Conservation (phyloP, 2,888 invertebrate species). For the Hyppa rectilinea region DNA sequence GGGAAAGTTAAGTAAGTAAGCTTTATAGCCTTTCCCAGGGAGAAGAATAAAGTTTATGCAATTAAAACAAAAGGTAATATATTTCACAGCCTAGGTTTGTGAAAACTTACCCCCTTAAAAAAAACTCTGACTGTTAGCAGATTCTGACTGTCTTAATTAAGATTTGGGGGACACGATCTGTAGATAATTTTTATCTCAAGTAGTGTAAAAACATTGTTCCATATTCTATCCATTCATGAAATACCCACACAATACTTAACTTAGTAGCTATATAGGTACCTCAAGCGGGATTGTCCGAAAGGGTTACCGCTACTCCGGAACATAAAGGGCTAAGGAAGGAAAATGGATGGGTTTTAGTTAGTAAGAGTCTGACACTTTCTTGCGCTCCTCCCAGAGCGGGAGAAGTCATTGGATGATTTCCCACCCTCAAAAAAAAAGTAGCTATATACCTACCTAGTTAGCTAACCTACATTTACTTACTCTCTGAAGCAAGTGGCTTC, state of each 20-base stretch:
- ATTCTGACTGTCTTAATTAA: not conserved
- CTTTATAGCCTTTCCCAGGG: not conserved
- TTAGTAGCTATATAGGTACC: too few species aligned
- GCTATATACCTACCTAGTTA: not conserved
- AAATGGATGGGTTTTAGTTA: too few species aligned
- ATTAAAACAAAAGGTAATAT: too few species aligned
- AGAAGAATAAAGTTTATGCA: not conserved
- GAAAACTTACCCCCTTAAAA: not conserved
- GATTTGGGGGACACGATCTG: not conserved
- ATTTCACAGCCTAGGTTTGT: too few species aligned
- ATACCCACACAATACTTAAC: not conserved
- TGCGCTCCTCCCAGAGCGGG: too few species aligned
- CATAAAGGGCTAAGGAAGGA: too few species aligned
- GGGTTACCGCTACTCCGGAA: too few species aligned
- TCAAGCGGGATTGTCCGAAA: too few species aligned
- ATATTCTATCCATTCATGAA: too few species aligned
- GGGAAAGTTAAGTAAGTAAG: slow-evolving; percentile 11
- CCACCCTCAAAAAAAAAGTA: too few species aligned
- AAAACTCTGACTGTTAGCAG: not conserved
- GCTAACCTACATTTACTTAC: not conserved
- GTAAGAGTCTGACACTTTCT: too few species aligned
- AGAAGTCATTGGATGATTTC: too few species aligned
- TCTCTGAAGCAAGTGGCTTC: not conserved
- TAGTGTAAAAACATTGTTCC: not conserved
- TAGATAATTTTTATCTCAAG: not conserved